These are phyloP conservation scores for Myoxocephalus aenaeus DNA, from an alignment of 2,797 vertebrate species.

Conservation along the genomic window DNA sequence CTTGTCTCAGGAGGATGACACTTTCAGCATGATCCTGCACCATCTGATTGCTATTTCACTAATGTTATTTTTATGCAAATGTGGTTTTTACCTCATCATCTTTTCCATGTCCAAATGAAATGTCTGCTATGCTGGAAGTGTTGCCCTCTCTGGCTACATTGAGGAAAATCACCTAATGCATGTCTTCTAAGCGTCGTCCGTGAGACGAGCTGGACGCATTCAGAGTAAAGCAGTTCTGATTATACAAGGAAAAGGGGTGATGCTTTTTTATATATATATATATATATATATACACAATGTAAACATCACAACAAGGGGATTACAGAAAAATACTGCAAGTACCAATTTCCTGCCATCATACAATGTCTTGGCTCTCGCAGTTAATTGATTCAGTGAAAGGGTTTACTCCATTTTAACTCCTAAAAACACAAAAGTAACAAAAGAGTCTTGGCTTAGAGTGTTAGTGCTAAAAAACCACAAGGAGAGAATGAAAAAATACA, in stretches of 20 bases:
- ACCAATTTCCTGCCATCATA: slow-evolving; percentile 17
- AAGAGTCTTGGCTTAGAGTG: slow-evolving; percentile 6
- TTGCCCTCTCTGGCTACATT: slow-evolving; percentile 38
- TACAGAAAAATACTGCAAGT: slow-evolving; percentile 38
- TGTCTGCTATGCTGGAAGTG: slow-evolving; percentile 36
- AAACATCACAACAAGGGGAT: slow-evolving; percentile 48
- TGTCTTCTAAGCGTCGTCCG: slow-evolving; percentile 9
- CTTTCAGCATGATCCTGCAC: slow-evolving; percentile 54
- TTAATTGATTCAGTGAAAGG: slow-evolving; percentile 6
- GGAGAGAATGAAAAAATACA: slow-evolving; percentile 42
- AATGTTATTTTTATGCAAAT: slow-evolving; percentile 82
- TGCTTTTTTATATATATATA: slow-evolving; percentile 32
- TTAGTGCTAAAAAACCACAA: slow-evolving; percentile 19
- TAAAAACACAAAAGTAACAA: background rate
- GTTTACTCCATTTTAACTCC: slow-evolving; percentile 2
- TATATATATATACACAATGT: slow-evolving; percentile 49
- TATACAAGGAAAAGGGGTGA: slow-evolving; percentile 21
- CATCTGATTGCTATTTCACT: slow-evolving; percentile 74
- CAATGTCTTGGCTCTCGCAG: slow-evolving; percentile 4
- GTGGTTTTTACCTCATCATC: slow-evolving; percentile 31
- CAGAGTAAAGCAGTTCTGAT: slow-evolving; percentile 23
- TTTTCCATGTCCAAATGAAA: slow-evolving; percentile 62
- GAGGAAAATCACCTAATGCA: slow-evolving; percentile 49
- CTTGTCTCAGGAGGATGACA: slow-evolving; percentile 64
- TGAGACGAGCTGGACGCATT: slow-evolving; percentile 34